These are phyloP conservation scores for Siphamia tubifer DNA, from an alignment of 2,113 vertebrate species.

Conservation along the genomic window DNA sequence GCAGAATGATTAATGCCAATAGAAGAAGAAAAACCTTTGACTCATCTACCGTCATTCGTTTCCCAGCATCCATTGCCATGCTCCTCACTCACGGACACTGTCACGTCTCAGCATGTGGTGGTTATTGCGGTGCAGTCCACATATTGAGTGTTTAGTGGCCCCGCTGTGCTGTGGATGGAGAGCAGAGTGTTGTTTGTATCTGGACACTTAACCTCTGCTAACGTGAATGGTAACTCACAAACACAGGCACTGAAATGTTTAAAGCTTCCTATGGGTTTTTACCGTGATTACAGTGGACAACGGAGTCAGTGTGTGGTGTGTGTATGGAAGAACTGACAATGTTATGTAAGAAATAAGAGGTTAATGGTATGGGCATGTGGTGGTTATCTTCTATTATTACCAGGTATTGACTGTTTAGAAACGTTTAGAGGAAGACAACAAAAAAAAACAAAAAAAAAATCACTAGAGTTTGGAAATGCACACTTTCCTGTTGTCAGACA, in stretches of 20 bases:
- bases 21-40: too few relatives aligned
- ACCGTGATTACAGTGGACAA: too few relatives aligned
- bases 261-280: neutral
- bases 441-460: too few relatives aligned
- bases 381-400: too few relatives aligned
- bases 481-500: neutral
- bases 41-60: neutral
- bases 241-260: neutral
- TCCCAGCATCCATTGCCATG: neutral
- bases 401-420: too few relatives aligned
- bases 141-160: slow-evolving; percentile 30
- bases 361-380: too few relatives aligned
- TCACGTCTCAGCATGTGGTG: slow-evolving; percentile 10
- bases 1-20: slow-evolving; percentile 13
- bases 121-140: slow-evolving; percentile 22
- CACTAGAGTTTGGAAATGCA: too few relatives aligned
- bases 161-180: slow-evolving; percentile 27
- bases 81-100: neutral
- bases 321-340: too few relatives aligned
- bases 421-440: too few relatives aligned
- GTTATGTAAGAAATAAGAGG: too few relatives aligned
- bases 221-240: neutral
- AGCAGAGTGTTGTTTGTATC: slow-evolving; percentile 15
- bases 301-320: too few relatives aligned
- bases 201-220: slow-evolving; percentile 42